phyloP scores from a whole-genome alignment of 2,113 vertebrate genomes.

The Carollia perspicillata region DNA sequence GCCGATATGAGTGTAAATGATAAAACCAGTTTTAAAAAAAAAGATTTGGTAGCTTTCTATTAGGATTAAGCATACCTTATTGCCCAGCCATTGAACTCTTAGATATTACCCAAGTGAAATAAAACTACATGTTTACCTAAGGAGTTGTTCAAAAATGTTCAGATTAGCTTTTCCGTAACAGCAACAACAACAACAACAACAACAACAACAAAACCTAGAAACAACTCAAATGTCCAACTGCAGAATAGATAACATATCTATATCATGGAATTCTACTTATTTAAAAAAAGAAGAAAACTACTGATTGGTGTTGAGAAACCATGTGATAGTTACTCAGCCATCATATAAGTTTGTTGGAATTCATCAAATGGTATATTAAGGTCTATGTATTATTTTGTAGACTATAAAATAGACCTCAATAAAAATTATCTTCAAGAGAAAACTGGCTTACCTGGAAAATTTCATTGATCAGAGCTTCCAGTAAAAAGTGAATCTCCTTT shows the following conservation, averaged over 20 bases:
- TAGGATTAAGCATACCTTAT: background rate
- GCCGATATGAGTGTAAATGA: background rate
- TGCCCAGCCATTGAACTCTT: no score
- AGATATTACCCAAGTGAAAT: no score
- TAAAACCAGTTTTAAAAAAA: background rate
- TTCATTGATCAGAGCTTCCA: background rate
- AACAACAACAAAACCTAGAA: no score
- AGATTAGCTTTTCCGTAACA: background rate
- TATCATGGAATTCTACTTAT: background rate
- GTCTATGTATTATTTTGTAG: background rate
- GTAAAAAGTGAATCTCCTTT: background rate
- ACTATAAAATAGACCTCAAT: background rate
- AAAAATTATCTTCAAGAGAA: background rate
- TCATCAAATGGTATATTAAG: background rate
- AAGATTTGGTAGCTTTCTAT: background rate
- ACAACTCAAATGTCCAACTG: background rate
- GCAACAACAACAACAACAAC: background rate
- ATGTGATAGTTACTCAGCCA: background rate
- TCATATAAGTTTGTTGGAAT: background rate
- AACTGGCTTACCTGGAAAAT: background rate
- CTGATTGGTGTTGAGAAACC: background rate
- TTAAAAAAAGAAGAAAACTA: background rate
- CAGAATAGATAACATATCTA: background rate
- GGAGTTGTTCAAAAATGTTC: background rate
- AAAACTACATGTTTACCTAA: background rate